A percentile compares a stretch with the other conserved stretches of the same genome.
These are phyloP conservation scores for Dreissena rostriformis DNA, from an alignment of 1,140 invertebrate genomes.

Conservation along the genomic window DNA sequence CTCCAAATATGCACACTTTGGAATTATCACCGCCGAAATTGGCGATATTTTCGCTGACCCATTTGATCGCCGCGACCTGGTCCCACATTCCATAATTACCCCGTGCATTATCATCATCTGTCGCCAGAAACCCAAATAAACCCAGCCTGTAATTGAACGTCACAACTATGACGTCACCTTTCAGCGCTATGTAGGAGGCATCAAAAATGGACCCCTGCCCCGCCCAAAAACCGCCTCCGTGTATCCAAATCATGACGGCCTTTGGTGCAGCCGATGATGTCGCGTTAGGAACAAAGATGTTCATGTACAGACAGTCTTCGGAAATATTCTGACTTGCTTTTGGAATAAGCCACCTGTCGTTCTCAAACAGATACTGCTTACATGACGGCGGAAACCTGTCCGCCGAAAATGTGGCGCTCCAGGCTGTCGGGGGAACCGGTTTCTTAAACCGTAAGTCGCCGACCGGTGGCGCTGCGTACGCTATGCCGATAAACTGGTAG, in stretches of 20 bases:
- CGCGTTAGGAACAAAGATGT: slow-evolving; percentile 89
- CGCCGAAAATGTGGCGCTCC: slow-evolving; percentile 2
- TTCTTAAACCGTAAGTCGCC: slow-evolving; percentile 36
- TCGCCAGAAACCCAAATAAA: slow-evolving; percentile 89
- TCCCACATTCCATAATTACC: slow-evolving; percentile 84
- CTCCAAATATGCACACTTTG: slow-evolving; percentile 96
- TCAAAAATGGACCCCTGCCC: slow-evolving; percentile 96
- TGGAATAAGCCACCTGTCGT: slow-evolving; percentile 33
- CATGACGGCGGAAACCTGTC: slow-evolving; percentile 48
- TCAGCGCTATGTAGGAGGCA: slow-evolving; percentile 87
- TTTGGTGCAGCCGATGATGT: too few species aligned
- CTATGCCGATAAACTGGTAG: slow-evolving; percentile 40
- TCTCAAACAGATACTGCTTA: slow-evolving; percentile 36
- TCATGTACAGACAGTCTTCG: slow-evolving; percentile 97
- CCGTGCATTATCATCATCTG: slow-evolving; percentile 46
- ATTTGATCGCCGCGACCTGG: slow-evolving; percentile 90
- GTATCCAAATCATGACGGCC: slow-evolving; percentile 96
- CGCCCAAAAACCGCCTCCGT: slow-evolving; percentile 94
- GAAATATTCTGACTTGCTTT: slow-evolving; percentile 21
- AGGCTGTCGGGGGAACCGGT: neutral
- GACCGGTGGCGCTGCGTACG: slow-evolving; percentile 46
- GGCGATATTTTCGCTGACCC: slow-evolving; percentile 92
- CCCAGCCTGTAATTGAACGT: slow-evolving; percentile 89
- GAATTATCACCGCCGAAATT: slow-evolving; percentile 96
- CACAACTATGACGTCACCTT: slow-evolving; percentile 91